These are phyloP conservation scores for Rattus rattus DNA, from an alignment of 2,113 vertebrate genomes.

Conservation along the genomic window DNA sequence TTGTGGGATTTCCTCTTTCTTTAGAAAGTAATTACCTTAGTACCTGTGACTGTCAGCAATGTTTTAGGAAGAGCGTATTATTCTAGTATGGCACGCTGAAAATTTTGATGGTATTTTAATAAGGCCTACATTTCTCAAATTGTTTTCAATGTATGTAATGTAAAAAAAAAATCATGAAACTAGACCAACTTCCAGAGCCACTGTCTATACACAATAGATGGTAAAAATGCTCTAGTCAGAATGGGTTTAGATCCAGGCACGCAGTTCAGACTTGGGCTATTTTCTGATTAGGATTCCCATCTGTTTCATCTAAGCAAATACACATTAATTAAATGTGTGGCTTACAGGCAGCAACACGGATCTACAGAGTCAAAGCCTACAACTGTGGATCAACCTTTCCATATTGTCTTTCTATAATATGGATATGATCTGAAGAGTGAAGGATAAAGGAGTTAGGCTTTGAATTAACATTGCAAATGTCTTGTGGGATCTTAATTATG, in stretches of 20 bases:
- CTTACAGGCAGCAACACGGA: background rate
- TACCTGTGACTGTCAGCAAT: background rate
- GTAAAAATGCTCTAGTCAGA: background rate
- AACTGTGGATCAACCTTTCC: background rate
- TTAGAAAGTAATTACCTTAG: background rate
- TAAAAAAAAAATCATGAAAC: constrained; percentile 45
- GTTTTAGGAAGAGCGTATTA: background rate
- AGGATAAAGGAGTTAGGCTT: background rate
- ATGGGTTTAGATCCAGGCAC: background rate
- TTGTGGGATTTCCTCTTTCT: background rate
- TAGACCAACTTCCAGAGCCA: background rate
- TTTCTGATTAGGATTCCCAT: background rate
- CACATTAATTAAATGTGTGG: background rate
- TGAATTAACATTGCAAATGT: background rate
- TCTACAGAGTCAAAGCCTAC: background rate
- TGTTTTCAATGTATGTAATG: background rate
- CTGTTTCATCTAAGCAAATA: background rate
- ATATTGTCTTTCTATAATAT: background rate
- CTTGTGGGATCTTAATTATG: background rate
- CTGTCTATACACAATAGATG: background rate
- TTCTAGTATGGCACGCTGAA: background rate
- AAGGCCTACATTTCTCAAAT: background rate
- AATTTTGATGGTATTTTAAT: constrained; percentile 25
- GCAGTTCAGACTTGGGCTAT: background rate
- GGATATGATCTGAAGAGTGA: background rate